Evolutionary conservation across 2,113 vertebrate species (phyloP).

Genomic region (Chiloscyllium plagiosum): DNA sequence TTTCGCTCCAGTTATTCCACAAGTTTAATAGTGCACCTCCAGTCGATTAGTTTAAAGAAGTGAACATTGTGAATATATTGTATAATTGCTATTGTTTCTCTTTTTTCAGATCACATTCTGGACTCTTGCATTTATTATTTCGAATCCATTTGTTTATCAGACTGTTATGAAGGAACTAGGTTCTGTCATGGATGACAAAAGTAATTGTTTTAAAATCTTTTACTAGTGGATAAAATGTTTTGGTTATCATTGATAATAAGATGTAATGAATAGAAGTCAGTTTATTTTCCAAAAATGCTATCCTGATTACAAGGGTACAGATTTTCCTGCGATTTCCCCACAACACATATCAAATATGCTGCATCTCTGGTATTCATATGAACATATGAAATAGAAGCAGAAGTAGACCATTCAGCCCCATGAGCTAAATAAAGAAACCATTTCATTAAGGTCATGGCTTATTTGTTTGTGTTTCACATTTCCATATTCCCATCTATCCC

Average conservation of each 20-base stretch:
- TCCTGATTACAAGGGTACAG: background rate
- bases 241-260: background rate
- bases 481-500: too few relatives aligned
- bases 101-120: constrained; percentile 61
- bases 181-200: constrained; percentile 58
- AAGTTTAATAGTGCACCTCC: background rate
- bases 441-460: too few relatives aligned
- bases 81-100: constrained; percentile 39
- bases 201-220: constrained; percentile 46
- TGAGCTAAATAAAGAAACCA: too few relatives aligned
- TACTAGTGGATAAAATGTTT: background rate
- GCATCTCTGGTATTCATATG: background rate
- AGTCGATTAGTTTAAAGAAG: background rate
- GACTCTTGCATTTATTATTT: constrained; percentile 65
- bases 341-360: background rate
- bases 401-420: too few relatives aligned
- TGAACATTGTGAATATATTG: background rate
- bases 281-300: background rate
- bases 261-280: background rate
- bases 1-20: background rate
- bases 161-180: constrained; percentile 56
- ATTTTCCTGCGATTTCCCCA: background rate
- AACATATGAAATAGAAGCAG: too few relatives aligned
- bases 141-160: constrained; percentile 53
- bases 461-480: too few relatives aligned